These are phyloP conservation scores for Poecilia velifera DNA, from an alignment of 2,797 vertebrate species.

Conservation along the genomic window DNA sequence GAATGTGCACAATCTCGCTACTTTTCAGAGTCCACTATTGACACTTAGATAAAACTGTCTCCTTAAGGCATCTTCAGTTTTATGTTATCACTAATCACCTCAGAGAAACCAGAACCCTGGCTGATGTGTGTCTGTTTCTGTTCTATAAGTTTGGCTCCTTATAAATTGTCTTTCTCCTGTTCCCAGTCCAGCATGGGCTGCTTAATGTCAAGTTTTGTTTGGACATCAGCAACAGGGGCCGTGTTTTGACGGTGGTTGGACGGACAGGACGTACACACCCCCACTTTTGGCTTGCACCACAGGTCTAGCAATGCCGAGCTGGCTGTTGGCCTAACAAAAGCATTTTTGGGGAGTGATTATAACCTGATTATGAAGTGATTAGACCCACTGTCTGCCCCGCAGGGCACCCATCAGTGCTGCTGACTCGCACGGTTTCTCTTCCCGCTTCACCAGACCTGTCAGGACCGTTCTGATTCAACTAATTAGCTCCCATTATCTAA, in stretches of 20 bases:
- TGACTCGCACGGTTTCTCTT: conserved; percentile 71
- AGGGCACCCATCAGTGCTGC: conserved; percentile 65
- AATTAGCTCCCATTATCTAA: conserved; percentile 72
- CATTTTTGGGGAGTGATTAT: conserved; percentile 69
- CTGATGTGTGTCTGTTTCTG: neutral
- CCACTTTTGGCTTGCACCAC: conserved; percentile 33
- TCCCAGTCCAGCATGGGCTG: neutral
- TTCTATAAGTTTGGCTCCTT: neutral
- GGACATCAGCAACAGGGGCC: conserved; percentile 14
- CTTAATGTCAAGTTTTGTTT: neutral
- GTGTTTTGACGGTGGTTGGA: conserved; percentile 57
- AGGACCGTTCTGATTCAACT: conserved; percentile 66
- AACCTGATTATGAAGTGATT: conserved; percentile 74
- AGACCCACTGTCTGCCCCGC: conserved; percentile 66
- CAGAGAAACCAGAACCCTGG: conserved; percentile 13
- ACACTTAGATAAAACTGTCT: conserved; percentile 31
- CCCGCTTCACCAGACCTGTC: conserved; percentile 77
- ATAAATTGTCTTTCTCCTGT: neutral
- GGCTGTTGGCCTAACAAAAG: conserved; percentile 66
- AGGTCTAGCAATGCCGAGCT: conserved; percentile 39
- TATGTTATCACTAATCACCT: conserved; percentile 20
- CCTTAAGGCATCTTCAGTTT: conserved; percentile 20
- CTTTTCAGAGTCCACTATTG: conserved; percentile 25
- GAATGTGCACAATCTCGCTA: conserved; percentile 49
- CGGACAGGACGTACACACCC: conserved; percentile 23